Conservation (phyloP, 2,888 invertebrate genomes). For the Synergus japonicus region DNA sequence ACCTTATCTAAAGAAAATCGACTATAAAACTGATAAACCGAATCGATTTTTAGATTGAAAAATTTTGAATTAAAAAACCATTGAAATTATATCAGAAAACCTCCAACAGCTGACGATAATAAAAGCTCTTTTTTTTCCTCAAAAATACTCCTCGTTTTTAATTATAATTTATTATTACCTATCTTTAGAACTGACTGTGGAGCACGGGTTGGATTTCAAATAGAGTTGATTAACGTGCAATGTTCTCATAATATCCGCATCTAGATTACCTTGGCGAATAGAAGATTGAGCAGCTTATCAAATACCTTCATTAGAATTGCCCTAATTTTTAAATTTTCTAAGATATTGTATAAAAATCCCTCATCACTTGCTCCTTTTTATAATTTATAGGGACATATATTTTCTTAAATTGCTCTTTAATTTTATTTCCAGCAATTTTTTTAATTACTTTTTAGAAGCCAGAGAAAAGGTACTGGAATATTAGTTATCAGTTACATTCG, state of each 20-base stretch:
- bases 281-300: background rate
- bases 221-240: background rate
- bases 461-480: background rate
- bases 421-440: background rate
- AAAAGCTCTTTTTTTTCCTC: background rate
- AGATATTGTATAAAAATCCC: background rate
- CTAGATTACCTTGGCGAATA: background rate
- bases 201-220: background rate
- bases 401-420: background rate
- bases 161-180: background rate
- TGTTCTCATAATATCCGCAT: background rate
- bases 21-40: background rate
- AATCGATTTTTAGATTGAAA: too few species aligned
- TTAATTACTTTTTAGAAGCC: background rate
- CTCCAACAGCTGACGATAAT: too few species aligned
- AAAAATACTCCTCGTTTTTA: background rate
- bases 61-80: too few species aligned
- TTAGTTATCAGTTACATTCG: background rate
- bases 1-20: too few species aligned
- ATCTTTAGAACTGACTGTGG: background rate
- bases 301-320: background rate
- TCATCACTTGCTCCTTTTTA: background rate
- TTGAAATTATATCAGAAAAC: too few species aligned
- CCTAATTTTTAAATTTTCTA: background rate
- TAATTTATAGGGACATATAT: slow-evolving; percentile 1